Percentiles rank a stretch among this genome's conserved stretches.
These are phyloP conservation scores for Teleogryllus oceanicus DNA, from an alignment of 2,888 invertebrate species.

Conservation along the genomic window DNA sequence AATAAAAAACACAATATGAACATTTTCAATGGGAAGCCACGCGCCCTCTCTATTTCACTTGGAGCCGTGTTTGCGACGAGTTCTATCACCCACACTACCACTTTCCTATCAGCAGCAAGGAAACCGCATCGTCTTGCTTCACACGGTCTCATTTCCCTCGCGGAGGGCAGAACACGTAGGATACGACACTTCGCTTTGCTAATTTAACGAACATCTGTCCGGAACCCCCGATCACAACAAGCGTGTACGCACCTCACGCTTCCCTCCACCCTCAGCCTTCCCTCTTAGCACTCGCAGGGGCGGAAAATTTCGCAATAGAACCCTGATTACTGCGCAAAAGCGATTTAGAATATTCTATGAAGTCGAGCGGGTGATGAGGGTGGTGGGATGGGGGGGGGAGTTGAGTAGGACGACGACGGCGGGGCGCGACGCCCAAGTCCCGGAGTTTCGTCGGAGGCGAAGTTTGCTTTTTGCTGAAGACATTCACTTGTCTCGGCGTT, in stretches of 20 bases:
- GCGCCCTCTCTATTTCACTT: too few species aligned
- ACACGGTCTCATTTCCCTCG: not conserved
- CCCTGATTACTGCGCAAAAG: constrained; percentile 7
- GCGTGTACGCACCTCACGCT: not conserved
- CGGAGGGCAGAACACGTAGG: not conserved
- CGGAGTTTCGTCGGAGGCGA: not conserved
- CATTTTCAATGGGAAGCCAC: too few species aligned
- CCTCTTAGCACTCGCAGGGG: not conserved
- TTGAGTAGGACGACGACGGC: not conserved
- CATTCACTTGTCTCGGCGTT: constrained; percentile 18
- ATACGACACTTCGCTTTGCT: not conserved
- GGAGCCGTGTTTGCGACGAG: too few species aligned
- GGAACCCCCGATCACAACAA: not conserved
- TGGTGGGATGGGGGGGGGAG: not conserved
- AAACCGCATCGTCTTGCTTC: not conserved
- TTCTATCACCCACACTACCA: too few species aligned
- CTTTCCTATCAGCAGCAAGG: too few species aligned
- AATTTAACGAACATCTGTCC: not conserved
- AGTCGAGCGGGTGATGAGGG: not conserved
- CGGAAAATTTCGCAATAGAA: constrained; percentile 6
- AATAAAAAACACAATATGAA: too few species aligned
- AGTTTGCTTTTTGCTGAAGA: constrained; percentile 8
- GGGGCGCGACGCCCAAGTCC: not conserved
- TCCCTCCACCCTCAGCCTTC: not conserved
- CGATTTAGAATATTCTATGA: constrained; percentile 10